Conservation (phyloP, 92 coral and sea anemone genomes). For the Epizoanthus stellaris region DNA sequence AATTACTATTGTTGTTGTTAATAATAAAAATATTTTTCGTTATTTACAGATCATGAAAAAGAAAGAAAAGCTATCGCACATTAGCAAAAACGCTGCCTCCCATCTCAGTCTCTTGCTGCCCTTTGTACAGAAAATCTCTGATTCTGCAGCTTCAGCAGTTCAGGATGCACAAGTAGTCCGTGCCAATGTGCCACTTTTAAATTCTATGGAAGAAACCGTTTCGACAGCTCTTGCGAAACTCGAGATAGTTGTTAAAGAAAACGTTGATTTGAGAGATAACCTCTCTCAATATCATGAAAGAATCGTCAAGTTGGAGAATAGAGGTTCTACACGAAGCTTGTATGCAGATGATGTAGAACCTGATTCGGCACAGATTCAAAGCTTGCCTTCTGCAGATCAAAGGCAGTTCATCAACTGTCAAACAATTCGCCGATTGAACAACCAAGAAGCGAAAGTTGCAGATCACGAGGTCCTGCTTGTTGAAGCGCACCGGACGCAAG, state of each 20-base stretch:
- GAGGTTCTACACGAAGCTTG: not conserved
- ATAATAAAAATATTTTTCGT: not conserved
- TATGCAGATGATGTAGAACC: not conserved
- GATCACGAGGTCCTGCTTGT: conserved; percentile 1
- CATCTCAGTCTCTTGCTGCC: conserved; percentile 4
- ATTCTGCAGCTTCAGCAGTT: not conserved
- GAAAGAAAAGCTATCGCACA: conserved; percentile 19
- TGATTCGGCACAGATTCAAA: not conserved
- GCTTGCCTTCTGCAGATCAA: not conserved
- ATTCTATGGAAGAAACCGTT: not conserved
- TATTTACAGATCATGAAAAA: conserved; percentile 9
- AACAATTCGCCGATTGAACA: not conserved
- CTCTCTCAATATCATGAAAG: conserved; percentile 5
- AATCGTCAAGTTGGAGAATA: not conserved
- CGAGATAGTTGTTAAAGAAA: not conserved
- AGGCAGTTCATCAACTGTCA: not conserved
- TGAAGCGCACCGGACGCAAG: not conserved
- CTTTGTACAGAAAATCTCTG: not conserved
- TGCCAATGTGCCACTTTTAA: not conserved
- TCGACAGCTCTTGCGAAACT: not conserved
- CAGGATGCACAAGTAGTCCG: not conserved
- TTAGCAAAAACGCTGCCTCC: not conserved
- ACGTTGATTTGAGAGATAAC: not conserved
- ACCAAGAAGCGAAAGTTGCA: conserved; percentile 9
- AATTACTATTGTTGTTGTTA: not conserved